These are phyloP conservation scores for Gymnothorax javanicus DNA, from an alignment of 2,797 vertebrate genomes.

Conservation along the genomic window DNA sequence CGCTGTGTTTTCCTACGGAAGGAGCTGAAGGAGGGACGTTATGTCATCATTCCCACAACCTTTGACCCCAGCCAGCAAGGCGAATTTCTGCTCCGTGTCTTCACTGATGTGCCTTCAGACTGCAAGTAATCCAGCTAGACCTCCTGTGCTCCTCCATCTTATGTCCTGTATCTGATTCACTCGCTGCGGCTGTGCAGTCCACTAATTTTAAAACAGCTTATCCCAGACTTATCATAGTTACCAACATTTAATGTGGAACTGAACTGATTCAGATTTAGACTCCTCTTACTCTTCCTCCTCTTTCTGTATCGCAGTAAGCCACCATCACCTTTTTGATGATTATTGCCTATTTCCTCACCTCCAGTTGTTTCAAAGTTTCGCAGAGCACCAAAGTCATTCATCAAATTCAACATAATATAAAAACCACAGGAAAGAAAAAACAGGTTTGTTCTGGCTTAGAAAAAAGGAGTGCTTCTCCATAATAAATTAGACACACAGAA, in stretches of 20 bases:
- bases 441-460: too few species aligned
- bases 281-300: neutral
- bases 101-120: constrained; percentile 85
- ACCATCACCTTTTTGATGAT: neutral
- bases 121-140: constrained; percentile 74
- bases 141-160: neutral
- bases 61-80: constrained; percentile 81
- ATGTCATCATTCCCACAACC: constrained; percentile 90
- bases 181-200: neutral
- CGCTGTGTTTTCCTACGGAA: constrained; percentile 86
- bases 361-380: neutral
- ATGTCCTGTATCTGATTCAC: neutral
- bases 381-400: neutral
- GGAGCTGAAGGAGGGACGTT: constrained; percentile 86
- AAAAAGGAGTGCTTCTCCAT: too few species aligned
- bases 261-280: neutral
- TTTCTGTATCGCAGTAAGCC: neutral
- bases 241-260: neutral
- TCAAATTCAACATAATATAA: too few species aligned
- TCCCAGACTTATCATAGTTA: neutral
- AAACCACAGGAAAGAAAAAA: neutral
- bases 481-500: too few species aligned
- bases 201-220: neutral
- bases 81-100: constrained; percentile 88
- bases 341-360: neutral